Base-by-base conservation (phyloP, 1,140 invertebrate genomes). In the Pogonus chalceus region DNA sequence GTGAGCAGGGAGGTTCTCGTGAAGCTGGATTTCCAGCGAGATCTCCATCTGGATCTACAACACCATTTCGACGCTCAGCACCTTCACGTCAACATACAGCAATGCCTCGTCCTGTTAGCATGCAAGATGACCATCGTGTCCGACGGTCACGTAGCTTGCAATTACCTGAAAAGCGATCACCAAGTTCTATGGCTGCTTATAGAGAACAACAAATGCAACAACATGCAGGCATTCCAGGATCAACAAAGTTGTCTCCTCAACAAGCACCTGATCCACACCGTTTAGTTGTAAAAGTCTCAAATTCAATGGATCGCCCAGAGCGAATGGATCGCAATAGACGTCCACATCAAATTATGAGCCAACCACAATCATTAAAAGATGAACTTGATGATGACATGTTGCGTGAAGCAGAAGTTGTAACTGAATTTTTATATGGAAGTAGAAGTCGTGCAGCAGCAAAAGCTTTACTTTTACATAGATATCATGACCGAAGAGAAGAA, bases 351-450 rank as follows among this genome's bases (percentile, higher is more conserved):
- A 37, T 18, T 47, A 57, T 51, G 20, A 71, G 69, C 54, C 72
- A 68, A 56, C 65, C 70, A 23, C 71, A 74, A 53, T 74, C 72
- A 10, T 68, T 70, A 2, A 72, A 72, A 23, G 70, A 74, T 22
- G 60, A 66, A 23, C 54, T 73, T 9, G 71, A 75, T 54, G 72
- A 73, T 23, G 76, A 77, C 48, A 58, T 77, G 20, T 54, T 74
- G 9, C 65, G 76, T 2, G 78, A 79, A 56, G 70, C 75, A 2
- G 75, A 79, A 61, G 68, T 72, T 7, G 77, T 79, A 2, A 75
- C 76, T 1, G 76, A 77, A 54, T 79, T 72, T 57, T 62, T 80
- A 2, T 77, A 79, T 58, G 74, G 77, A 3, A 76, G 72, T n/a
- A 62, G 77, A 49, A 76, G 70, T 56, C 66, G 75, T 14, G 69